Conservation (phyloP, 1,140 invertebrate species). For the Dendroctonus ponderosae region DNA sequence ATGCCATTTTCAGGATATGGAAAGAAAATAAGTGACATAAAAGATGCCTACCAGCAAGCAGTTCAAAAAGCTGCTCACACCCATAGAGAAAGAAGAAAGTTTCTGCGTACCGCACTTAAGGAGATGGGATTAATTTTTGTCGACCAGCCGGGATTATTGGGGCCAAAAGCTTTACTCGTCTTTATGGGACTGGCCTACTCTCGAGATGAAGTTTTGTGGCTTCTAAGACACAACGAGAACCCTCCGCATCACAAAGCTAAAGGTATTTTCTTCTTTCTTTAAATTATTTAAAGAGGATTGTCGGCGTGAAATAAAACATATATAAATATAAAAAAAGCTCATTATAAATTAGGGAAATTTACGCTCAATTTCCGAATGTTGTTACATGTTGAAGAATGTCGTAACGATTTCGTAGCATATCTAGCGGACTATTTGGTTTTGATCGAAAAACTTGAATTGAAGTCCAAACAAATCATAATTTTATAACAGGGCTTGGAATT, state of each 20-base stretch:
- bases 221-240: constrained; percentile 94
- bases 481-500: too few relatives aligned
- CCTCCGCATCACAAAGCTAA: constrained; percentile 83
- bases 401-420: too few relatives aligned
- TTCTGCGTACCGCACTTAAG: constrained; percentile 90
- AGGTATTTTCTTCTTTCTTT: constrained; percentile 54
- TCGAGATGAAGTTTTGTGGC: constrained; percentile 96
- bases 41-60: constrained; percentile 88
- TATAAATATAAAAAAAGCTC: too few relatives aligned
- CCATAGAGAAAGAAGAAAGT: constrained; percentile 94
- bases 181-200: constrained; percentile 95
- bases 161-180: constrained; percentile 94
- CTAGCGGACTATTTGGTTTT: too few relatives aligned
- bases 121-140: constrained; percentile 93
- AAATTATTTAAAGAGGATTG: background rate
- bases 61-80: constrained; percentile 85
- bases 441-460: too few relatives aligned
- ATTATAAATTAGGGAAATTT: too few relatives aligned
- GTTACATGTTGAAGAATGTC: too few relatives aligned
- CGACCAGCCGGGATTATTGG: constrained; percentile 95
- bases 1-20: constrained; percentile 62
- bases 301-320: background rate
- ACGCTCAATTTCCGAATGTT: too few relatives aligned
- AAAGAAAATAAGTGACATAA: constrained; percentile 90
- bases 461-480: too few relatives aligned